Conservation (phyloP, 1,140 invertebrate genomes). For the Drosophila repleta region DNA sequence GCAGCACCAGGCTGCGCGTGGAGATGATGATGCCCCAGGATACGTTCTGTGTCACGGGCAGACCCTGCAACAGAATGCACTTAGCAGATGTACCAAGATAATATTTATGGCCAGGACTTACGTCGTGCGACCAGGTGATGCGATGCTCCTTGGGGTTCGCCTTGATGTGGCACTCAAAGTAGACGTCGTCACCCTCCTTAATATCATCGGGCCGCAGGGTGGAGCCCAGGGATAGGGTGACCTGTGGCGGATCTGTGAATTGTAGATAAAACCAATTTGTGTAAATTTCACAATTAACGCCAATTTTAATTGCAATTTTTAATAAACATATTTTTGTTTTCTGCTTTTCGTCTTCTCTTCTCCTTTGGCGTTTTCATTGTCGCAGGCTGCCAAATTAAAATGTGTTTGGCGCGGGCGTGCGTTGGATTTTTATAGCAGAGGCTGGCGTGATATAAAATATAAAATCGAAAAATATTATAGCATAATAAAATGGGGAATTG, state of each 20-base stretch:
- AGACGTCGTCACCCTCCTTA: constrained; percentile 96
- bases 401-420: constrained; percentile 24
- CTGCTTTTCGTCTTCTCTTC: neutral
- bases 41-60: constrained; percentile 91
- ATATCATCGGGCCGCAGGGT: constrained; percentile 94
- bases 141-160: constrained; percentile 93
- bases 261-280: constrained; percentile 1
- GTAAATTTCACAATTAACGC: constrained; percentile 47
- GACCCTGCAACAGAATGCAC: constrained; percentile 86
- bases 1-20: constrained; percentile 93
- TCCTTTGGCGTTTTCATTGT: neutral
- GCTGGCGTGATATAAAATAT: constrained; percentile 59
- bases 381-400: constrained; percentile 46
- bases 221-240: constrained; percentile 92
- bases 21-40: constrained; percentile 94
- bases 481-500: constrained; percentile 68
- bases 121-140: constrained; percentile 94
- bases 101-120: constrained; percentile 85
- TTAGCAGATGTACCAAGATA: neutral
- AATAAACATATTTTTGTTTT: constrained; percentile 56
- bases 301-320: constrained; percentile 61
- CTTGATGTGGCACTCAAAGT: constrained; percentile 94
- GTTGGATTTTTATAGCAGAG: constrained; percentile 29
- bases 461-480: constrained; percentile 81
- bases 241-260: constrained; percentile 92